Conservation (phyloP, 2,888 invertebrate genomes). For the Linnaemya vulpina region DNA sequence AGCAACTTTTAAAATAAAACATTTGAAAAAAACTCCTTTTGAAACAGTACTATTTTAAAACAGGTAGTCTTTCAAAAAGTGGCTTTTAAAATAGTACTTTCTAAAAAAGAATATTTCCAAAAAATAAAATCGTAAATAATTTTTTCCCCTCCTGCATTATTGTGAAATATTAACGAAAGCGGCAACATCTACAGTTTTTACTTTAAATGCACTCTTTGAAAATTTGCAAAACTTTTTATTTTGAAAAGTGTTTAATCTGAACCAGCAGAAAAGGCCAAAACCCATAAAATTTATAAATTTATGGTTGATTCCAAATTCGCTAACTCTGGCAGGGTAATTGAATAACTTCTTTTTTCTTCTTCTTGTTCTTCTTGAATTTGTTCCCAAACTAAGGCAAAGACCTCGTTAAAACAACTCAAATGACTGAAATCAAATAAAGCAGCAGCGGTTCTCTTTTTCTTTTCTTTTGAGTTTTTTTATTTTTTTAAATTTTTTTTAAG, state of each 20-base stretch:
- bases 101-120: not conserved
- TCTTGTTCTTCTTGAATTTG: slow-evolving; percentile 1
- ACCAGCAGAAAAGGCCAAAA: not conserved
- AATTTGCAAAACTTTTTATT: too few relatives aligned
- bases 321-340: slow-evolving; percentile 3
- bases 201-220: too few relatives aligned
- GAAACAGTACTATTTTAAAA: too few relatives aligned
- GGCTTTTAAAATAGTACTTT: not conserved
- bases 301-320: not conserved
- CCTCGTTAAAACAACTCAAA: slow-evolving; percentile 49
- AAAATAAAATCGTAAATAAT: too few relatives aligned
- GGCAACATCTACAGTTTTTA: too few relatives aligned
- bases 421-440: slow-evolving; percentile 12
- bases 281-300: not conserved
- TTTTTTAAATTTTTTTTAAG: not conserved
- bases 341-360: not conserved
- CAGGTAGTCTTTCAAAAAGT: not conserved
- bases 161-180: too few relatives aligned
- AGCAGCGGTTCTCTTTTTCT: not conserved
- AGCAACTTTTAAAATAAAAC: not conserved
- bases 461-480: not conserved
- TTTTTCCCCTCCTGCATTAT: too few relatives aligned
- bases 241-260: too few relatives aligned
- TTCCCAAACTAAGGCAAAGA: slow-evolving; percentile 40
- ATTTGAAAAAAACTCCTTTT: too few relatives aligned